Conservation (phyloP, 2,888 invertebrate genomes). For the Tiliacea aurago region DNA sequence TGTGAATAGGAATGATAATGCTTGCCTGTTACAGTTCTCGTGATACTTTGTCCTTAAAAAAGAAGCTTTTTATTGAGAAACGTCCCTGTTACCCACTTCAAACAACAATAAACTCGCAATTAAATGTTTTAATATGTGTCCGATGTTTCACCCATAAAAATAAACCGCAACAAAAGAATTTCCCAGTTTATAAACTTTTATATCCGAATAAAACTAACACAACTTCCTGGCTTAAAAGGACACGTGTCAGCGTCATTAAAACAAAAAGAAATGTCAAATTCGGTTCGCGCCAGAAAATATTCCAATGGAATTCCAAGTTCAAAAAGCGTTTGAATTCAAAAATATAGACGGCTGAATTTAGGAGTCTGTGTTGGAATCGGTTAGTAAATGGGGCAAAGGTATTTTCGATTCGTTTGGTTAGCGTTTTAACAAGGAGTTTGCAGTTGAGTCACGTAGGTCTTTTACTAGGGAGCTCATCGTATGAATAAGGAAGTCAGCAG, state of each 20-base stretch:
- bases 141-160: conserved; percentile 65
- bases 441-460: conserved; percentile 75
- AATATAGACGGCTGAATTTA: conserved; percentile 59
- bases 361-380: conserved; percentile 53
- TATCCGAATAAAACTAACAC: conserved; percentile 68
- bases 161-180: conserved; percentile 64
- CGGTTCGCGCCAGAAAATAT: conserved; percentile 67
- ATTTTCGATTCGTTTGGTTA: conserved; percentile 70
- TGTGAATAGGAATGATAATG: not conserved
- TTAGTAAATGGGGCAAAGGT: conserved; percentile 56
- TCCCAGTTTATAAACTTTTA: conserved; percentile 63
- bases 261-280: conserved; percentile 67
- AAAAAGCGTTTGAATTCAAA: conserved; percentile 67
- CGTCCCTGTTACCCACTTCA: conserved; percentile 29
- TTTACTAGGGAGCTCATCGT: conserved; percentile 71
- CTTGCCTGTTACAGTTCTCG: not conserved
- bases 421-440: conserved; percentile 63
- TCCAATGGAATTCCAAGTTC: conserved; percentile 70
- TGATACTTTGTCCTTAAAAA: conserved; percentile 29
- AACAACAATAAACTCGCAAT: conserved; percentile 53
- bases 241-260: conserved; percentile 64
- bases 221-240: conserved; percentile 63
- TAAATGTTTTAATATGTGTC: conserved; percentile 56
- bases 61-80: conserved; percentile 29
- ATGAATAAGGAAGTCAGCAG: conserved; percentile 69